Base-by-base conservation (phyloP, 2,113 vertebrate species). In the Tylochromis polylepis region DNA sequence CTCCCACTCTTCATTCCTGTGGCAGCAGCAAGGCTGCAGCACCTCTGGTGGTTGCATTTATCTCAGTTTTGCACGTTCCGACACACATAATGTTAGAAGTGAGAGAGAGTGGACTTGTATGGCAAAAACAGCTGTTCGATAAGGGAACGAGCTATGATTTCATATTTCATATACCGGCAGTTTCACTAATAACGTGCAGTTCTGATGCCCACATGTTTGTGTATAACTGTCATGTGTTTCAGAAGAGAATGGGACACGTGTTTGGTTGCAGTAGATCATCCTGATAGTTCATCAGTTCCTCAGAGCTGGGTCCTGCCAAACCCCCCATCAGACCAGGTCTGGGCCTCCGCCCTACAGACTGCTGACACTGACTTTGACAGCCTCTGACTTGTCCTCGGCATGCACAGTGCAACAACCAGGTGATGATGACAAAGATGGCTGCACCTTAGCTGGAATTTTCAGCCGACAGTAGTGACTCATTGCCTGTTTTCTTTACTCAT, bases 221-320 rank as follows among this genome's bases (percentile, higher is more conserved):
- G 4, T 75, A 7, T 75, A 53, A 53, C 18, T 55, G 20, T n/a
- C n/a, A 5, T 56, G 2, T 70, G 3, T 56, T 92, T 84, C 94
- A 99, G 98, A 97, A 97, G 97, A 9, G 97, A 97, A 24, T 99
- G 98, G 98, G 98, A 99, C 92, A 94, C 92, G 57, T 99, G 96
- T 92, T 91, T 98, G 95, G 97, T 97, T 31, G 95, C 97, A 3
- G 93, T 93, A 6, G 97, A 98, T 91, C 97, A 98, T 88, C 97
- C 97, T 0, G 97, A 98, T 77, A 97, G 97, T 90, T 97, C 95
- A 86, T 86, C 91, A 3, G 85, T 99, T 92, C 97, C 98, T 88
- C 97, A 96, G 91, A 96, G 95, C 82, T 99, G 98, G 98, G 95
- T 99, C 87, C 93, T 98, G 34, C 98, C 98, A 0, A 95, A 94